Evolutionary conservation across 2,797 vertebrate genomes (phyloP).

Genomic region (Halcyon badia): DNA sequence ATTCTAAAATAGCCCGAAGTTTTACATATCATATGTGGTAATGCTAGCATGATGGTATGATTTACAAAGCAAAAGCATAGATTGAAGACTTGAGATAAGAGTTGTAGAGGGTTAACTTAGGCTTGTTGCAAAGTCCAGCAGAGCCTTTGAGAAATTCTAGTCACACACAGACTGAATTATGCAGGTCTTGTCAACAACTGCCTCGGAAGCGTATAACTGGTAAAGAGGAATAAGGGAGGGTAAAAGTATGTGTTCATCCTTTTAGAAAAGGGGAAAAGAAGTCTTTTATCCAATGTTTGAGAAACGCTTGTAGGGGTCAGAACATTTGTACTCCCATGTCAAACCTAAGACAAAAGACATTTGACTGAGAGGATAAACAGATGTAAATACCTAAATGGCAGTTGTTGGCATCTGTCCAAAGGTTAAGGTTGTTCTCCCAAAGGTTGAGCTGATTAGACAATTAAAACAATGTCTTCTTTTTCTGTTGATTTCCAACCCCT

Average conservation of each 20-base stretch:
- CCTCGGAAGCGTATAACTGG: conserved; percentile 55
- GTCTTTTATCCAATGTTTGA: conserved; percentile 69
- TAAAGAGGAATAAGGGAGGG: conserved; percentile 61
- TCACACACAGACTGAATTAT: conserved; percentile 74
- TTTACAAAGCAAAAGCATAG: neutral
- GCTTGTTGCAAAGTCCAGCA: conserved; percentile 9
- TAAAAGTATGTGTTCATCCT: conserved; percentile 73
- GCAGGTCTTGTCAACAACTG: conserved; percentile 75
- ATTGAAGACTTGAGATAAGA: neutral
- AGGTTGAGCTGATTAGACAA: conserved; percentile 79
- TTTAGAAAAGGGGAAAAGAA: conserved; percentile 65
- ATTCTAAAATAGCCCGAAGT: neutral
- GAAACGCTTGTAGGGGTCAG: conserved; percentile 73
- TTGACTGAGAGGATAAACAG: conserved; percentile 83
- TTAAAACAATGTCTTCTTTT: conserved; percentile 45
- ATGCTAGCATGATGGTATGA: neutral
- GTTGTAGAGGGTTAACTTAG: conserved; percentile 3
- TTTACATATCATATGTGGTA: neutral
- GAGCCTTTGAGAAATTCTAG: conserved; percentile 47
- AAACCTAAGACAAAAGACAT: conserved; percentile 77
- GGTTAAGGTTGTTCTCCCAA: conserved; percentile 67
- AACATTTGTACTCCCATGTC: conserved; percentile 75
- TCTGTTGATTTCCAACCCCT: neutral
- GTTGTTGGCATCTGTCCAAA: conserved; percentile 77
- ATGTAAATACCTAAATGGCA: conserved; percentile 82